These are phyloP conservation scores for Mus spicilegus DNA, from an alignment of 2,113 vertebrate genomes.

Conservation along the genomic window DNA sequence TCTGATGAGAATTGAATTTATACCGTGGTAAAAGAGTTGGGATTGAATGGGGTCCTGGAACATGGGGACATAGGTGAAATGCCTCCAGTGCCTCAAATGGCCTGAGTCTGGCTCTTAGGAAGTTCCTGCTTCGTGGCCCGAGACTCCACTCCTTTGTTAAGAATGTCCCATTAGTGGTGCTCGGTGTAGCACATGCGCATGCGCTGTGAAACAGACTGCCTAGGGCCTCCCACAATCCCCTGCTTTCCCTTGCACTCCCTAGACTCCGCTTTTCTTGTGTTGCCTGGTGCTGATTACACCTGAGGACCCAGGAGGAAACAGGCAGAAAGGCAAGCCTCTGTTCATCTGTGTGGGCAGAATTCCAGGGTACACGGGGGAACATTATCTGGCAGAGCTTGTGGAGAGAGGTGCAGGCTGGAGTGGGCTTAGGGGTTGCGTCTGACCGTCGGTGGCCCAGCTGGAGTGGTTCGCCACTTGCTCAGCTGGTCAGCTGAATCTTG, in stretches of 20 bases:
- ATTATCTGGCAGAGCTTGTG: not conserved
- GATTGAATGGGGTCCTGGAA: not conserved
- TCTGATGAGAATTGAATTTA: not conserved
- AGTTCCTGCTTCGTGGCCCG: not conserved
- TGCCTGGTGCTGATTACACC: not conserved
- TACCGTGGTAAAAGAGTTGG: not conserved
- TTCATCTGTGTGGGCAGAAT: not conserved
- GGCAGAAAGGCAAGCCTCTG: not conserved
- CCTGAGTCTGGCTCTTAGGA: not conserved
- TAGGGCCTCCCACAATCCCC: not conserved
- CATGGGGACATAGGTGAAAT: not conserved
- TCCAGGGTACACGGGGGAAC: not conserved
- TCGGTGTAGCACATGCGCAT: too few species aligned
- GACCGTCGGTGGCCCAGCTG: not conserved
- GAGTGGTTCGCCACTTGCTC: not conserved
- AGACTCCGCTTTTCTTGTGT: not conserved
- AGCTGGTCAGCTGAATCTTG: not conserved
- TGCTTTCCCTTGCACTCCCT: not conserved
- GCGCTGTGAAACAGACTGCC: not conserved
- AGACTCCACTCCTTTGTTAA: not conserved
- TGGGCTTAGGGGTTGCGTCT: not conserved
- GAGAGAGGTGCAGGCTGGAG: not conserved
- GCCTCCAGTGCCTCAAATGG: not conserved
- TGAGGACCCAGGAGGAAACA: not conserved
- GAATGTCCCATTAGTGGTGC: too few species aligned